Evolutionary conservation across 1,140 invertebrate genomes (phyloP).

Genomic region (Achroia grisella): DNA sequence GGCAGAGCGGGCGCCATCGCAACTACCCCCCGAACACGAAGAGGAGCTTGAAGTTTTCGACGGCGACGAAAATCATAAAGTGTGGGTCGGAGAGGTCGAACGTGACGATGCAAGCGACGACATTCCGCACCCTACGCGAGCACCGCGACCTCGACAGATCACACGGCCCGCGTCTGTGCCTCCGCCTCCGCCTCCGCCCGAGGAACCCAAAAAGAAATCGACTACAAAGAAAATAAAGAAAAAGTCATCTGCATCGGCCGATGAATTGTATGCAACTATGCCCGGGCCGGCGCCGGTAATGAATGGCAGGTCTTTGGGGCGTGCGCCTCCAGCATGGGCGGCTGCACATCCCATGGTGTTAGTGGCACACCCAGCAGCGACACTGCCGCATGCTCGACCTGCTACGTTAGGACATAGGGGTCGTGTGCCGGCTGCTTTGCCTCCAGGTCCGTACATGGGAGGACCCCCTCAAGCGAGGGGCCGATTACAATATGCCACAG

Average conservation of each 20-base stretch:
- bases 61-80: slow-evolving; percentile 94
- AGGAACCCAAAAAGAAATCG: slow-evolving; percentile 75
- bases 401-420: slow-evolving; percentile 50
- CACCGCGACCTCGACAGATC: slow-evolving; percentile 86
- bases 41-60: slow-evolving; percentile 88
- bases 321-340: slow-evolving; percentile 67
- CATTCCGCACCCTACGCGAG: slow-evolving; percentile 83
- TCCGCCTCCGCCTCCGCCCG: slow-evolving; percentile 83
- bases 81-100: slow-evolving; percentile 88
- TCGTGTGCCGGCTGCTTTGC: slow-evolving; percentile 39
- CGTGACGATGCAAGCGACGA: slow-evolving; percentile 83
- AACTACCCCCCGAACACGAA: slow-evolving; percentile 76
- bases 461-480: slow-evolving; percentile 73
- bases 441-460: slow-evolving; percentile 49
- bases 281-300: slow-evolving; percentile 55
- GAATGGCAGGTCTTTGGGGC: slow-evolving; percentile 71
- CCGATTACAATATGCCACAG: slow-evolving; percentile 75
- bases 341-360: slow-evolving; percentile 66
- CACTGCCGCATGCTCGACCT: slow-evolving; percentile 69
- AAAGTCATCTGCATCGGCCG: slow-evolving; percentile 55
- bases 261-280: slow-evolving; percentile 60
- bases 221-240: slow-evolving; percentile 74
- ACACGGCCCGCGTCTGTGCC: slow-evolving; percentile 84
- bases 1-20: slow-evolving; percentile 56
- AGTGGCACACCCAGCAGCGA: slow-evolving; percentile 72